Percentiles rank a stretch among this genome's conserved stretches.
phyloP scores from a whole-genome alignment of 2,797 vertebrate species.

The Poecilia picta region DNA sequence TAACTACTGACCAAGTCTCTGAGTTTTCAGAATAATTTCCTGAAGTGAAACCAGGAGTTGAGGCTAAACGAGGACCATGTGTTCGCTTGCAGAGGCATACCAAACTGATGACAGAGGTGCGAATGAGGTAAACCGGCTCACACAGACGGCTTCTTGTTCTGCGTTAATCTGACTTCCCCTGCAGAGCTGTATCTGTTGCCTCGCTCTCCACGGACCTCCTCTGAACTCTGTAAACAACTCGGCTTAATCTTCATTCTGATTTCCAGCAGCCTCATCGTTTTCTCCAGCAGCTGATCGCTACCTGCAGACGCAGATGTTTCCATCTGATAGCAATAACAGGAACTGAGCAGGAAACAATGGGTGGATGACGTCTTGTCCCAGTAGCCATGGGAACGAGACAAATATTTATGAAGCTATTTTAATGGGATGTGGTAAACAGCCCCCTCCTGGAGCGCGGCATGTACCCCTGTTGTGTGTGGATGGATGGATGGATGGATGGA shows the following conservation, averaged over 20 bases:
- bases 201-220: slow-evolving; percentile 32
- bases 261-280: slow-evolving; percentile 23
- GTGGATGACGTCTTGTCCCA: slow-evolving; percentile 43
- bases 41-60: neutral
- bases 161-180: slow-evolving; percentile 58
- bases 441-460: slow-evolving; percentile 27
- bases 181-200: slow-evolving; percentile 66
- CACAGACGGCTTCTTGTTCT: slow-evolving; percentile 58
- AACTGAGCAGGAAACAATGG: slow-evolving; percentile 46
- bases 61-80: neutral
- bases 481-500: neutral
- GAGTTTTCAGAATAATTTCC: neutral
- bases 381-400: slow-evolving; percentile 61
- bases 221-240: slow-evolving; percentile 38
- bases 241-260: slow-evolving; percentile 17
- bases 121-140: slow-evolving; percentile 43
- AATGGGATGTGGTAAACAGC: slow-evolving; percentile 52
- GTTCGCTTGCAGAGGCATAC: slow-evolving; percentile 55
- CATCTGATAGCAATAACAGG: slow-evolving; percentile 31
- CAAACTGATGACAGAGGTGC: slow-evolving; percentile 68
- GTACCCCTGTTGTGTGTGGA: slow-evolving; percentile 29
- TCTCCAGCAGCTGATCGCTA: slow-evolving; percentile 14
- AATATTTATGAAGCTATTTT: slow-evolving; percentile 69
- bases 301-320: slow-evolving; percentile 31
- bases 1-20: no score